A percentile compares a stretch with the other conserved stretches of the same genome.
Conservation (phyloP, 1,140 invertebrate genomes). For the Zaprionus taronus region DNA sequence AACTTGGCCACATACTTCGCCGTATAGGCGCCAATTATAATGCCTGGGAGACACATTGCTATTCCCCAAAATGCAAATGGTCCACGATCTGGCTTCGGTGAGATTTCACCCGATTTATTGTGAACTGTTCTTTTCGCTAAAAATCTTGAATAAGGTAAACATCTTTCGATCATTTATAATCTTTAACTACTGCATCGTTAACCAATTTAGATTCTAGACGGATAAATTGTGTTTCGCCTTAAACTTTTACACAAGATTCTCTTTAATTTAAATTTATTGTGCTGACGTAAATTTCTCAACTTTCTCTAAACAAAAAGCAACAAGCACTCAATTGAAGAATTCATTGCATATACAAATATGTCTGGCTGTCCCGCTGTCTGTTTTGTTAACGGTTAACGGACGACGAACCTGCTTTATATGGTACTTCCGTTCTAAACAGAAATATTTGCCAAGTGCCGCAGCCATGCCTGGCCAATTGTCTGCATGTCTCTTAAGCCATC, state of each 20-base stretch:
- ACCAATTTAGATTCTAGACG: neutral
- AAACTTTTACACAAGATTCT: neutral
- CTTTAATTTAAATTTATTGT: neutral
- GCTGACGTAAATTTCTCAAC: conserved; percentile 63
- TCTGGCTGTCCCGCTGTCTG: neutral
- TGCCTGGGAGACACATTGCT: conserved; percentile 34
- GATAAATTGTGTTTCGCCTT: neutral
- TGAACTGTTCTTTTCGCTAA: neutral
- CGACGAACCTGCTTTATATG: conserved; percentile 50
- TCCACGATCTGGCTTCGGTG: neutral
- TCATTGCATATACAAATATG: conserved; percentile 49
- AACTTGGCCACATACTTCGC: conserved; percentile 53
- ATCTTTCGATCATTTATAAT: neutral
- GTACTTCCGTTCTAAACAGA: conserved; percentile 69
- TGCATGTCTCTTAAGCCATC: conserved; percentile 30
- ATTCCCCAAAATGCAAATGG: neutral
- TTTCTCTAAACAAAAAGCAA: conserved; percentile 59
- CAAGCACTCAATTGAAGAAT: conserved; percentile 36
- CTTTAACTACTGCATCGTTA: neutral
- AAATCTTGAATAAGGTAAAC: neutral
- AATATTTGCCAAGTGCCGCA: conserved; percentile 32
- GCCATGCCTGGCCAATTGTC: conserved; percentile 46
- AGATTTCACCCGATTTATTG: conserved; percentile 18
- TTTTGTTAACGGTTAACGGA: conserved; percentile 45
- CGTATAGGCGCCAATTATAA: conserved; percentile 39